Conservation (phyloP, 2,888 invertebrate species). For the Papilio elwesi region DNA sequence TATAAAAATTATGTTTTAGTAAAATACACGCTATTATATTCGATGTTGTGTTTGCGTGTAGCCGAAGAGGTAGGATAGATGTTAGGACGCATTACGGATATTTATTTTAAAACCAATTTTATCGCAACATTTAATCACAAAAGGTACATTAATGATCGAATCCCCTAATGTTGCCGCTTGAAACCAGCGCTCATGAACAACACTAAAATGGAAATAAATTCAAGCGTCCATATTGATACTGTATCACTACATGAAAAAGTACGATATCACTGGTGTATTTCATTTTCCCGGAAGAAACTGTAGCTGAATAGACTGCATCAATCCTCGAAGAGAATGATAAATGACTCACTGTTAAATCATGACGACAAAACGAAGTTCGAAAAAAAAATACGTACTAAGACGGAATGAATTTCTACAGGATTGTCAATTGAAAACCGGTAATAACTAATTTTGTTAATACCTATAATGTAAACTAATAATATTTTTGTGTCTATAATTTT, state of each 20-base stretch:
- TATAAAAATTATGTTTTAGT: no score
- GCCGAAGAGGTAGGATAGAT: neutral
- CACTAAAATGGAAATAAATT: conserved; percentile 1
- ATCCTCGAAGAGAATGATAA: no score
- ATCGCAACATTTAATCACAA: conserved; percentile 19
- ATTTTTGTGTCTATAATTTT: neutral
- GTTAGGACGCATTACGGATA: neutral
- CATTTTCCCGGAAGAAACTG: no score
- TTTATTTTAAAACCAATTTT: conserved; percentile 6
- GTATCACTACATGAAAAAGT: neutral
- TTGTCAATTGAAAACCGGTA: no score
- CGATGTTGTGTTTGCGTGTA: neutral
- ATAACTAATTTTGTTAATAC: no score
- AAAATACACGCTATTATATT: neutral
- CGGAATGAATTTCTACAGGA: no score
- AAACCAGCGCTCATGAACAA: neutral
- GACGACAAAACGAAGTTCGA: neutral
- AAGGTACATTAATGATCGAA: conserved; percentile 10
- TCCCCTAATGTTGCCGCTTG: conserved; percentile 17
- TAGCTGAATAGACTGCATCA: neutral
- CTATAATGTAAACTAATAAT: no score
- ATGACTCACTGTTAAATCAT: neutral
- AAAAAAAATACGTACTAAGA: neutral
- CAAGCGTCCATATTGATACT: conserved; percentile 9
- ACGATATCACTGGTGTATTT: neutral